A percentile compares a stretch with the other conserved stretches of the same genome.
Evolutionary conservation across 2,888 invertebrate genomes (phyloP).

Genomic region (Campaea margaritaria): DNA sequence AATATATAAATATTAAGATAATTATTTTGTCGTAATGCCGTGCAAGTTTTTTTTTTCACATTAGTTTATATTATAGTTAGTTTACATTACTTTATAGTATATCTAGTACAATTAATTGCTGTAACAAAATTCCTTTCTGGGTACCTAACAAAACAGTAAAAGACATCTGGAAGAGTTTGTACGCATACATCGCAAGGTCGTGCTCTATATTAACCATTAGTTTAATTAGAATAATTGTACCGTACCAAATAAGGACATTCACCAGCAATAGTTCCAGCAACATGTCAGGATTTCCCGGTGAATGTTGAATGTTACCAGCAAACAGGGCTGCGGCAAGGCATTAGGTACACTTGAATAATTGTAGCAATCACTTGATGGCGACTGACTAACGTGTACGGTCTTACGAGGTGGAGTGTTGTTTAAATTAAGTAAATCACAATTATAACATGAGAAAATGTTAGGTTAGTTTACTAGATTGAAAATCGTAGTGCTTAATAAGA

Average conservation of each 20-base stretch:
- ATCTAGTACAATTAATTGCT: no score
- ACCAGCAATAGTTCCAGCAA: conserved; percentile 23
- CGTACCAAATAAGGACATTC: conserved; percentile 5
- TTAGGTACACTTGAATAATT: conserved; percentile 64
- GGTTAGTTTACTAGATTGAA: neutral
- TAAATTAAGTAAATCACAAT: conserved; percentile 24
- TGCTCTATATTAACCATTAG: conserved; percentile 8
- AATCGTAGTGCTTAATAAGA: neutral
- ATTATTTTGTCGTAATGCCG: no score
- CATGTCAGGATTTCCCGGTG: conserved; percentile 38
- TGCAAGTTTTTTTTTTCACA: no score
- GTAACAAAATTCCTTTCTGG: no score
- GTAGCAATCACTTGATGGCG: conserved; percentile 64
- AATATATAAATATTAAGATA: no score
- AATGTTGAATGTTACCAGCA: conserved; percentile 50
- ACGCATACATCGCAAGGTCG: neutral
- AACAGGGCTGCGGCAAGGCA: conserved; percentile 55
- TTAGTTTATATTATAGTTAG: no score
- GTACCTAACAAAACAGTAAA: no score
- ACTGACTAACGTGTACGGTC: conserved; percentile 60
- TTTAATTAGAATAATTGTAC: conserved; percentile 13
- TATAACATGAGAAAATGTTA: conserved; percentile 4
- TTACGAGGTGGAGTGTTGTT: conserved; percentile 27
- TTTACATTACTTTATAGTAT: no score
- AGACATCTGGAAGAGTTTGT: no score